phyloP scores from a whole-genome alignment of 2,113 vertebrate species.

The Perca flavescens region DNA sequence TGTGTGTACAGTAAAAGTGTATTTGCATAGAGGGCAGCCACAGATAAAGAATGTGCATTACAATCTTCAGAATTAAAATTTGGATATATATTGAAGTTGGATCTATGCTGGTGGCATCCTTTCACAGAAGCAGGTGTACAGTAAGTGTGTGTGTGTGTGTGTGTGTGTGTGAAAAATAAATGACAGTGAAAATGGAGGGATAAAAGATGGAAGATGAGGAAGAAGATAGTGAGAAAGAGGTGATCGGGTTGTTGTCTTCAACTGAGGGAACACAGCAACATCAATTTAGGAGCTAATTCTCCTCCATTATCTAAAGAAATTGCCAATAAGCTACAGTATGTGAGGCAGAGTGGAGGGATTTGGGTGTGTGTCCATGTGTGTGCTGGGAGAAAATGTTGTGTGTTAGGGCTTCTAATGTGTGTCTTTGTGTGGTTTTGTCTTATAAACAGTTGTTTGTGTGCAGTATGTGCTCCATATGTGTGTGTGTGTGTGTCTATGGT shows the following conservation, averaged over 20 bases:
- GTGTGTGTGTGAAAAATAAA: background rate
- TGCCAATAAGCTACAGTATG: conserved; percentile 66
- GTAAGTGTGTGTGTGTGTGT: background rate
- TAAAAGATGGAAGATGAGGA: conserved; percentile 13
- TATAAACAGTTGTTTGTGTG: conserved; percentile 17
- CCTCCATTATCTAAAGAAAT: conserved; percentile 74
- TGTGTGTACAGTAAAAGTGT: conserved; percentile 14
- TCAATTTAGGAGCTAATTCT: conserved; percentile 67
- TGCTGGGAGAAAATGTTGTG: background rate
- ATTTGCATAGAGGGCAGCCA: conserved; percentile 9
- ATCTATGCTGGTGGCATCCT: conserved; percentile 15
- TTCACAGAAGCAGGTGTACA: background rate
- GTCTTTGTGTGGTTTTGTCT: conserved; percentile 10
- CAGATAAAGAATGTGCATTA: conserved; percentile 36
- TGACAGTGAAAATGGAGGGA: background rate
- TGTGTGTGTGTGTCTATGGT: background rate
- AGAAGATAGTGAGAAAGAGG: conserved; percentile 10
- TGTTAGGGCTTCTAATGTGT: background rate
- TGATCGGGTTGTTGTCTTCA: conserved; percentile 36
- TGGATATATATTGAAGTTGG: background rate
- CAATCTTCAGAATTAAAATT: conserved; percentile 33
- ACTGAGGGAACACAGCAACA: conserved; percentile 37
- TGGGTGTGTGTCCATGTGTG: conserved; percentile 26
- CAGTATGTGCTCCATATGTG: background rate
- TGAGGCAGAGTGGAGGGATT: conserved; percentile 46